phyloP scores from a whole-genome alignment of 2,797 vertebrate species.

The Steatocranus sp. region DNA sequence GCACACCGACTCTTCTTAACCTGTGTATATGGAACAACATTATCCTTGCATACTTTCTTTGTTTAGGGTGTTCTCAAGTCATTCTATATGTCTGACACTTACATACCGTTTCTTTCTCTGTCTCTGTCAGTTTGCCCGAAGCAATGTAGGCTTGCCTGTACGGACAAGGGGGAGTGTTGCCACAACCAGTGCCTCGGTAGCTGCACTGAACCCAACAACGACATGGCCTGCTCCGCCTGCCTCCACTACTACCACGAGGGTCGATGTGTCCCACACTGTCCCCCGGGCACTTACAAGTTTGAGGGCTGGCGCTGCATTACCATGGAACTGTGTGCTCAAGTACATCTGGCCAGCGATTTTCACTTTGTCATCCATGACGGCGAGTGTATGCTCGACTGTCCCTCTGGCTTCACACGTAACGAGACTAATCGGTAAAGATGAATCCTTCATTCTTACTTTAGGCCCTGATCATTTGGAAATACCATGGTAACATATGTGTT shows the following conservation, averaged over 20 bases:
- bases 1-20: background rate
- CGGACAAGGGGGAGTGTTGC: constrained; percentile 86
- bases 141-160: constrained; percentile 86
- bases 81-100: background rate
- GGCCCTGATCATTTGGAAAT: background rate
- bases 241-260: constrained; percentile 88
- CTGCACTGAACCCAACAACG: constrained; percentile 83
- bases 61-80: background rate
- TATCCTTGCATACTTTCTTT: background rate
- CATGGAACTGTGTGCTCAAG: constrained; percentile 84
- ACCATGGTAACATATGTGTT: background rate
- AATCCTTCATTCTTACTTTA: constrained; percentile 2
- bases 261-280: constrained; percentile 86
- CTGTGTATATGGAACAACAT: background rate
- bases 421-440: constrained; percentile 83
- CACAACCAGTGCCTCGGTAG: constrained; percentile 93
- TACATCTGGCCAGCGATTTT: constrained; percentile 76
- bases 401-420: constrained; percentile 90
- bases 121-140: constrained; percentile 85
- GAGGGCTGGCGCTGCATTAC: constrained; percentile 98
- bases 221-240: constrained; percentile 88
- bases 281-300: constrained; percentile 88
- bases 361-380: constrained; percentile 93
- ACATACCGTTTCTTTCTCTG: constrained; percentile 7
- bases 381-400: constrained; percentile 92